Conservation (phyloP, 2,113 vertebrate genomes). For the Stegostoma tigrinum region DNA sequence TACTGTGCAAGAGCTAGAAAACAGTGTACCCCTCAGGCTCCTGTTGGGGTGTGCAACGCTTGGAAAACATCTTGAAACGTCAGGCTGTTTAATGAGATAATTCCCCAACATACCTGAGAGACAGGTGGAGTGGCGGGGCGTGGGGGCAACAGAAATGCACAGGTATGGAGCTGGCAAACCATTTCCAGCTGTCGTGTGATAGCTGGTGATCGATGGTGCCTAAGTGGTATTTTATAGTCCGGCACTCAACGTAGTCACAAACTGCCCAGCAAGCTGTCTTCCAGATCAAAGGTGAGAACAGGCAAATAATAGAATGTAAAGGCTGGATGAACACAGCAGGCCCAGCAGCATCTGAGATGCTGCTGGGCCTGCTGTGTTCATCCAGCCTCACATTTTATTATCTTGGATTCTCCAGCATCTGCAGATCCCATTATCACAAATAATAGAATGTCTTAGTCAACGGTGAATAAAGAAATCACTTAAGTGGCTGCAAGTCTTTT, state of each 20-base stretch:
- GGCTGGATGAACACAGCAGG: too few relatives aligned
- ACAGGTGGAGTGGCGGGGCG: background rate
- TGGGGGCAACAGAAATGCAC: background rate
- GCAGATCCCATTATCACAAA: too few relatives aligned
- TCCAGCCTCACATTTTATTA: too few relatives aligned
- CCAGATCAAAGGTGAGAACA: conserved; percentile 19
- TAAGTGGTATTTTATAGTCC: conserved; percentile 19
- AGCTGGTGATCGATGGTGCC: conserved; percentile 25
- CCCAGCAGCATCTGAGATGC: too few relatives aligned
- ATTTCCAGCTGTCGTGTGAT: conserved; percentile 18
- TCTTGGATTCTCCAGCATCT: too few relatives aligned
- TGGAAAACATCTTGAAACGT: conserved; percentile 27
- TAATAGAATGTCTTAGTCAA: conserved; percentile 17
- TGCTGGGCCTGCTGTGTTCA: too few relatives aligned
- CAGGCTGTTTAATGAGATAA: background rate
- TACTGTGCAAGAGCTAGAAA: background rate
- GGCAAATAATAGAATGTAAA: conserved; percentile 1
- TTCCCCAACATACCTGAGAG: conserved; percentile 15
- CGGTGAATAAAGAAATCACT: background rate
- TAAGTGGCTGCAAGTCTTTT: background rate
- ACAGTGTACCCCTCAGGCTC: background rate
- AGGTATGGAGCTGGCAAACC: background rate
- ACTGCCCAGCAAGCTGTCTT: background rate
- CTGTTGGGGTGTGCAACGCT: background rate
- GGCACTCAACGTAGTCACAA: background rate